A percentile compares a stretch with the other conserved stretches of the same genome.
Conservation (phyloP, 2,888 invertebrate species). For the Cyrtodaria siliqua region DNA sequence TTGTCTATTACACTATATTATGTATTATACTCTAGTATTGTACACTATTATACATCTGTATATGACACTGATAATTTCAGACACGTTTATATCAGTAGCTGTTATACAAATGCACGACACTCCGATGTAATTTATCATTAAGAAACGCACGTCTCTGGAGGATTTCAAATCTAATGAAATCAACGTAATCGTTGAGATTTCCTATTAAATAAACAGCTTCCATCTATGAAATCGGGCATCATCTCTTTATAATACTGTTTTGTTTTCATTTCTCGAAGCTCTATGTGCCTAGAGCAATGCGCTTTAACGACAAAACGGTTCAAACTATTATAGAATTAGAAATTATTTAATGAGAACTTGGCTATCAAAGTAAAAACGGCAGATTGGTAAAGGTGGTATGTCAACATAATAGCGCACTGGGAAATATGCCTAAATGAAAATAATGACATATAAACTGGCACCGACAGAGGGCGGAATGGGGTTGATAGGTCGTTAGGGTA, state of each 20-base stretch:
- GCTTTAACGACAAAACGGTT: slow-evolving; percentile 2
- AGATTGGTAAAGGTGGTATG: slow-evolving; percentile 2
- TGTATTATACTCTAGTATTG: too few relatives aligned
- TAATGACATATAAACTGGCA: background rate
- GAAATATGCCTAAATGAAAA: slow-evolving; percentile 19
- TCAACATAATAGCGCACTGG: slow-evolving; percentile 2
- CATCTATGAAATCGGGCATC: slow-evolving; percentile 20
- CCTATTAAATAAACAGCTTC: slow-evolving; percentile 36
- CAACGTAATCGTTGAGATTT: slow-evolving; percentile 10
- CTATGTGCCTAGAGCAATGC: slow-evolving; percentile 20
- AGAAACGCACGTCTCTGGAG: slow-evolving; percentile 37
- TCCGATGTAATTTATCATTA: slow-evolving; percentile 58
- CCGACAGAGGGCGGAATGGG: too few relatives aligned
- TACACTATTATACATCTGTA: too few relatives aligned
- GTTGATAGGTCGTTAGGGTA: too few relatives aligned
- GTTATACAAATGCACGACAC: slow-evolving; percentile 6
- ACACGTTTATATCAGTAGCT: too few relatives aligned
- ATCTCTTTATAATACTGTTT: slow-evolving; percentile 32
- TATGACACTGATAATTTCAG: too few relatives aligned
- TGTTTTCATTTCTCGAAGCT: slow-evolving; percentile 17
- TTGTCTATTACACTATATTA: too few relatives aligned
- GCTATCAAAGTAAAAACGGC: background rate
- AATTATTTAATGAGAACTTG: background rate
- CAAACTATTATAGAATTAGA: background rate
- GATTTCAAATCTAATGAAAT: slow-evolving; percentile 32